These are phyloP conservation scores for Dreissena rostriformis DNA, from an alignment of 1,140 invertebrate species.

Conservation along the genomic window DNA sequence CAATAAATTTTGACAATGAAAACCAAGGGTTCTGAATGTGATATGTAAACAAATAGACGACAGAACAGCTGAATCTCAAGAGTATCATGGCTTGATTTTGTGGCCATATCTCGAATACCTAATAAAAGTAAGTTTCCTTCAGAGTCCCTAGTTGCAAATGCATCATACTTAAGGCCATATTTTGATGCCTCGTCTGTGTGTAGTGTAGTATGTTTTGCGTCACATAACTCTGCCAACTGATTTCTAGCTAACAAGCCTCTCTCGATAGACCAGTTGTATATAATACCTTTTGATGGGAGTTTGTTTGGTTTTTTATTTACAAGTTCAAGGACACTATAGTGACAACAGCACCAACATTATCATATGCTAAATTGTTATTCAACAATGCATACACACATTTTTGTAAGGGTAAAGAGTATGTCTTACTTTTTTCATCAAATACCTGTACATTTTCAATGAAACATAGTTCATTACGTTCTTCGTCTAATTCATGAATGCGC, in stretches of 20 bases:
- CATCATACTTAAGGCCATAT: not conserved
- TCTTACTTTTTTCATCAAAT: constrained; percentile 30
- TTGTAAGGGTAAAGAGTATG: constrained; percentile 5
- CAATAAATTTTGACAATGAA: too few species aligned
- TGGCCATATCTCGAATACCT: not conserved
- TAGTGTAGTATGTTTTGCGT: not conserved
- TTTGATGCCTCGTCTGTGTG: constrained; percentile 16
- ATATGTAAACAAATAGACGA: too few species aligned
- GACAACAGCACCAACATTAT: constrained; percentile 2
- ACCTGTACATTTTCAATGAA: not conserved
- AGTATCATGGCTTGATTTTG: constrained; percentile 8
- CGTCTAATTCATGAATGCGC: constrained; percentile 2
- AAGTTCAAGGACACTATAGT: not conserved
- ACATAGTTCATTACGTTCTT: constrained; percentile 4
- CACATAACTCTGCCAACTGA: not conserved
- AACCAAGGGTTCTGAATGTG: too few species aligned
- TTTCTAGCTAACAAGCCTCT: not conserved
- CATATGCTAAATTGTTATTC: constrained; percentile 7
- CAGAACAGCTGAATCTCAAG: too few species aligned
- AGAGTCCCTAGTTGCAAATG: not conserved
- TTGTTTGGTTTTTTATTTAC: constrained; percentile 13
- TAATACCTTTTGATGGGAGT: not conserved
- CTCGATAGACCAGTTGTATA: not conserved
- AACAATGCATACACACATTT: constrained; percentile 15
- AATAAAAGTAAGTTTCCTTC: not conserved